Evolutionary conservation across 2,797 vertebrate species (phyloP).

Genomic region (Astyanax mexicanus): DNA sequence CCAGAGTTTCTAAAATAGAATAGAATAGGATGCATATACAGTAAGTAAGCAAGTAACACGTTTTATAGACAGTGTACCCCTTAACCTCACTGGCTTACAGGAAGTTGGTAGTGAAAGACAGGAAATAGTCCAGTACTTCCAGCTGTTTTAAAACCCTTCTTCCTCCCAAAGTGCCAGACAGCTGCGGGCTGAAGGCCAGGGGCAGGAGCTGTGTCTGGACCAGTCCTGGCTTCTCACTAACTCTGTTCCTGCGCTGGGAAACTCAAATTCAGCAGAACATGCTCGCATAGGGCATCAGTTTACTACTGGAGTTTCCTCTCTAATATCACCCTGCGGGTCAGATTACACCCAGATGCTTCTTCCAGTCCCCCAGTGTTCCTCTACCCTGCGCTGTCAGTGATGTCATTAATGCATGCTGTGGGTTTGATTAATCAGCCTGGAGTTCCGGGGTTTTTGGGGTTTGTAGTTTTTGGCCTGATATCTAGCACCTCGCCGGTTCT

Average conservation of each 20-base stretch:
- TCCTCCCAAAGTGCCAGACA: conserved; percentile 47
- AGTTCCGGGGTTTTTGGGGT: conserved; percentile 26
- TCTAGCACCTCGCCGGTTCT: conserved; percentile 28
- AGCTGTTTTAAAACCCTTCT: conserved; percentile 35
- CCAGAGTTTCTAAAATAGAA: not conserved
- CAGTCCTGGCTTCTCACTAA: not conserved
- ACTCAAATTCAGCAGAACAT: not conserved
- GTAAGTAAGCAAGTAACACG: not conserved
- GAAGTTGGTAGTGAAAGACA: conserved; percentile 1
- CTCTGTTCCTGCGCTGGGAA: not conserved
- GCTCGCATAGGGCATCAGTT: too few species aligned
- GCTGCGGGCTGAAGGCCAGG: conserved; percentile 31
- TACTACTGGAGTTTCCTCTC: not conserved
- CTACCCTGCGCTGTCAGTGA: conserved; percentile 16
- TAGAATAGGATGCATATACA: not conserved
- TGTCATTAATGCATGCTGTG: conserved; percentile 8
- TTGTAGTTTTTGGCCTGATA: conserved; percentile 30
- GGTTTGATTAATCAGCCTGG: conserved; percentile 16
- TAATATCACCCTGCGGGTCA: not conserved
- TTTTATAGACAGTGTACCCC: not conserved
- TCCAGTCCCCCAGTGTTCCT: not conserved
- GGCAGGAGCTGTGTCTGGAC: conserved; percentile 5
- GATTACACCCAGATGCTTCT: conserved; percentile 8
- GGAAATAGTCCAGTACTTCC: conserved; percentile 24
- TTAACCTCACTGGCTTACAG: conserved; percentile 31